Conservation (phyloP, 2,797 vertebrate genomes). For the Neopelma chrysocephalum region DNA sequence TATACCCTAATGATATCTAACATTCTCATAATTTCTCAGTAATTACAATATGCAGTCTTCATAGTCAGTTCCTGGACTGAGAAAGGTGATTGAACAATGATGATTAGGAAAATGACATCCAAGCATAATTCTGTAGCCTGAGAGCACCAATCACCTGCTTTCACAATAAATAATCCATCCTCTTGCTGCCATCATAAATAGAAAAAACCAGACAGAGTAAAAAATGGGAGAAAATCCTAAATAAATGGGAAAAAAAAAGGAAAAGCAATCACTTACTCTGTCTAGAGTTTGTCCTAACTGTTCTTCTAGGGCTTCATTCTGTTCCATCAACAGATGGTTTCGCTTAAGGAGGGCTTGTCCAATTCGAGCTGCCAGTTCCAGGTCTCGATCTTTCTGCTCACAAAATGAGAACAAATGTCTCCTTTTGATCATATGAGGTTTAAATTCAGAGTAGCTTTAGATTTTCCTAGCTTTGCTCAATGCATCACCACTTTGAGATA, state of each 20-base stretch:
- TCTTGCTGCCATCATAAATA: background rate
- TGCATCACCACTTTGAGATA: background rate
- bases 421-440: background rate
- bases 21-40: background rate
- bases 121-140: background rate
- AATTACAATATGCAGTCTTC: background rate
- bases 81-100: background rate
- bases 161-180: background rate
- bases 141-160: background rate
- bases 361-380: constrained; percentile 95
- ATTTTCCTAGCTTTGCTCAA: background rate
- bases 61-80: background rate
- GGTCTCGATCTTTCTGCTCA: constrained; percentile 90
- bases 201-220: rapidly evolving
- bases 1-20: background rate
- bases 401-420: background rate
- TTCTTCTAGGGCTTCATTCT: constrained; percentile 92
- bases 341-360: constrained; percentile 95
- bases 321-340: constrained; percentile 90
- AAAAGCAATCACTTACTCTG: constrained; percentile 76
- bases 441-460: background rate
- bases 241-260: background rate
- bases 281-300: constrained; percentile 91
- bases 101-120: background rate
- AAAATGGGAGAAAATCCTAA: rapidly evolving